phyloP scores from a whole-genome alignment of 2,797 vertebrate species.

The Pseudopleuronectes americanus region DNA sequence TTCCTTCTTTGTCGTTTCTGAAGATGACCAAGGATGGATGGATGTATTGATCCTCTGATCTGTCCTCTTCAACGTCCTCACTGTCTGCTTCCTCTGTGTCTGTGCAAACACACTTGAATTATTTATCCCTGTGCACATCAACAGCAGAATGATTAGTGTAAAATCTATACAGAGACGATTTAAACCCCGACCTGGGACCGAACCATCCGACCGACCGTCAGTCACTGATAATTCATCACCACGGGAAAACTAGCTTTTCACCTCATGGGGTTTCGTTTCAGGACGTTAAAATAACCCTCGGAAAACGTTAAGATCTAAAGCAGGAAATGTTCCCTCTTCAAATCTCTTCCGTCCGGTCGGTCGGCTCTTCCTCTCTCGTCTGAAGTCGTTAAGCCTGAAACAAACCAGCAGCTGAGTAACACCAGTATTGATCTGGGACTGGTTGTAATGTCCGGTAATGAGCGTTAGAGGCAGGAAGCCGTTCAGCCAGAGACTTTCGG shows the following conservation, averaged over 20 bases:
- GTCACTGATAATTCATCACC: neutral
- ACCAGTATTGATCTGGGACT: constrained; percentile 57
- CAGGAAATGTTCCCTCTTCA: no score
- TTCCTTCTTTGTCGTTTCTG: no score
- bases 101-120: constrained; percentile 40
- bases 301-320: no score
- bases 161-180: constrained; percentile 14
- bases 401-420: constrained; percentile 43
- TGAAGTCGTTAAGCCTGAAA: constrained; percentile 22
- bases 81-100: constrained; percentile 22
- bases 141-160: constrained; percentile 4
- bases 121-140: constrained; percentile 47
- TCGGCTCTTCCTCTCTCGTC: neutral
- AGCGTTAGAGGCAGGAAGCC: constrained; percentile 56
- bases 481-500: constrained; percentile 20
- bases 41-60: constrained; percentile 4
- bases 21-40: no score
- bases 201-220: neutral
- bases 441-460: constrained; percentile 57
- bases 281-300: neutral
- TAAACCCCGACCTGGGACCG: neutral
- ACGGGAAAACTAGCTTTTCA: neutral
- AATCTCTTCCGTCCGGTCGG: neutral
- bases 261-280: neutral
- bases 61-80: constrained; percentile 13